These are phyloP conservation scores for Eupithecia pulchellata DNA, from an alignment of 2,888 invertebrate genomes.

Conservation along the genomic window DNA sequence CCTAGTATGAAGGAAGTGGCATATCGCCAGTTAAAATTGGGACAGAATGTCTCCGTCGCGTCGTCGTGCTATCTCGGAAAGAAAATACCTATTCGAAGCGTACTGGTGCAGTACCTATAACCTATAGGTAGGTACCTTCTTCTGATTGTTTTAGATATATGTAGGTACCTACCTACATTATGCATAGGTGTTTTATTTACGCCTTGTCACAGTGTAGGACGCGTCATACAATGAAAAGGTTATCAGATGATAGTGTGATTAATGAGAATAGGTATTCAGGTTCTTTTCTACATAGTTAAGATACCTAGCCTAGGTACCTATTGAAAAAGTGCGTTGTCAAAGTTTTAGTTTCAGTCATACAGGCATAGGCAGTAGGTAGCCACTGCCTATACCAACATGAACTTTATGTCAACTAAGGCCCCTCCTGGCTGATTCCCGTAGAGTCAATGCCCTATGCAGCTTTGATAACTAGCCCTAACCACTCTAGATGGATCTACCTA, in stretches of 20 bases:
- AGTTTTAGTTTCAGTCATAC: no score
- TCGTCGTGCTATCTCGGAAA: background rate
- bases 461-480: conserved; percentile 36
- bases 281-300: background rate
- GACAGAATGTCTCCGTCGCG: conserved; percentile 7
- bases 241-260: background rate
- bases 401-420: conserved; percentile 14
- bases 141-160: background rate
- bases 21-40: conserved; percentile 16
- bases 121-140: background rate
- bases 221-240: conserved; percentile 9
- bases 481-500: conserved; percentile 35
- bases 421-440: conserved; percentile 22
- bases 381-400: background rate
- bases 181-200: background rate
- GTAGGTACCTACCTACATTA: background rate
- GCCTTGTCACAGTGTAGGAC: background rate
- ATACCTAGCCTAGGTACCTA: background rate
- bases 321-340: background rate
- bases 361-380: background rate
- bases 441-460: conserved; percentile 52
- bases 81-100: no score
- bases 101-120: no score
- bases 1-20: conserved; percentile 1
- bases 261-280: background rate